A percentile compares a stretch with the other conserved stretches of the same genome.
Evolutionary conservation across 1,140 invertebrate genomes (phyloP).

Genomic region (Euschistus heros): DNA sequence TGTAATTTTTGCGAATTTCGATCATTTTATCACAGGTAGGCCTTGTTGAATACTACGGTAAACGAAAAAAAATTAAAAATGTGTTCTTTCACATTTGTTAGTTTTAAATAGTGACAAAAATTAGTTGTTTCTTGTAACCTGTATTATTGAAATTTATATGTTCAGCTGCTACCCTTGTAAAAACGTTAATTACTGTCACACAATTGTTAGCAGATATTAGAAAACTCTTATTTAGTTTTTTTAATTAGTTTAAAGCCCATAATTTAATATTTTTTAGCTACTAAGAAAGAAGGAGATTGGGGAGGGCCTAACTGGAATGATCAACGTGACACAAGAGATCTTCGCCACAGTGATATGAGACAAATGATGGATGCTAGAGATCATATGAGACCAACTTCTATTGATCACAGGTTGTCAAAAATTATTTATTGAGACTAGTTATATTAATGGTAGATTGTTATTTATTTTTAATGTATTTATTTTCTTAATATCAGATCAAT

Average conservation of each 20-base stretch:
- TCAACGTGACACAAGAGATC: constrained; percentile 41
- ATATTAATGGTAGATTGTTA: neutral
- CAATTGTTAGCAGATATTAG: neutral
- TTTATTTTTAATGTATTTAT: neutral
- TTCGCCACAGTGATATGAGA: constrained; percentile 37
- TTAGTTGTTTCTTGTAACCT: too few relatives aligned
- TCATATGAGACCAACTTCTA: constrained; percentile 43
- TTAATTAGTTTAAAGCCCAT: neutral
- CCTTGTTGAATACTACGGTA: too few relatives aligned
- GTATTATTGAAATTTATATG: too few relatives aligned
- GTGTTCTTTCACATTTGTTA: too few relatives aligned
- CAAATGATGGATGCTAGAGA: constrained; percentile 48
- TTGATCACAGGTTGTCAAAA: constrained; percentile 35
- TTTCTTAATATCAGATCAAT: constrained; percentile 31
- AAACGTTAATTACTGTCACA: too few relatives aligned
- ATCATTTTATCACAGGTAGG: too few relatives aligned
- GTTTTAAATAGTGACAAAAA: too few relatives aligned
- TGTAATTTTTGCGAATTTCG: too few relatives aligned
- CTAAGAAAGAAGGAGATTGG: constrained; percentile 37
- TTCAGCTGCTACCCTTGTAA: too few relatives aligned
- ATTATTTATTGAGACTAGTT: neutral
- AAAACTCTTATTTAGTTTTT: neutral
- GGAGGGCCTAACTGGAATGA: constrained; percentile 43
- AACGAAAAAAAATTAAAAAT: too few relatives aligned
- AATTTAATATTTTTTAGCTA: constrained; percentile 22